Percentiles rank a stretch among this genome's conserved stretches.
Evolutionary conservation across 2,888 invertebrate species (phyloP).

Genomic region (Eupithecia inturbata): DNA sequence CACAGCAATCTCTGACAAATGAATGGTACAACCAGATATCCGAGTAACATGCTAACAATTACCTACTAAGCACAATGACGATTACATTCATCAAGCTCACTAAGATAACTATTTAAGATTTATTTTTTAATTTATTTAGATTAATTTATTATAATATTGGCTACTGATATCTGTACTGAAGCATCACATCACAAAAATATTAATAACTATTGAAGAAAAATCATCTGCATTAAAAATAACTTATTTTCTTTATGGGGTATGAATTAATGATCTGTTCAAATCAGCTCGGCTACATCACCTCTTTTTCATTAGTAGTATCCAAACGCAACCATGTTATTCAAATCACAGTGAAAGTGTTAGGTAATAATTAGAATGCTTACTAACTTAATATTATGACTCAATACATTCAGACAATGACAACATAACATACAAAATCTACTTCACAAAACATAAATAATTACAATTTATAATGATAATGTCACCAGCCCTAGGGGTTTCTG

Average conservation of each 20-base stretch:
- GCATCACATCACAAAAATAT: slow-evolving; percentile 70
- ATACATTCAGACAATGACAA: slow-evolving; percentile 70
- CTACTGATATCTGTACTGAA: slow-evolving; percentile 80
- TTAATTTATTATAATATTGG: slow-evolving; percentile 70
- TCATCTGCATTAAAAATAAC: slow-evolving; percentile 31
- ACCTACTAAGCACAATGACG: slow-evolving; percentile 80
- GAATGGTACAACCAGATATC: slow-evolving; percentile 66
- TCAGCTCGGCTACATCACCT: slow-evolving; percentile 41
- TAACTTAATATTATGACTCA: slow-evolving; percentile 80
- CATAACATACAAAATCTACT: slow-evolving; percentile 68
- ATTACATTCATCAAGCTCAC: slow-evolving; percentile 82
- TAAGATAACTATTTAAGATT: slow-evolving; percentile 76
- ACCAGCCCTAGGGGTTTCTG: slow-evolving; percentile 50
- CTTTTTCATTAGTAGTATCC: slow-evolving; percentile 57
- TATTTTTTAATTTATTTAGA: slow-evolving; percentile 63
- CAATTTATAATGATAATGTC: slow-evolving; percentile 62
- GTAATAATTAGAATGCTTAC: slow-evolving; percentile 73
- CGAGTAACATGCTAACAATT: slow-evolving; percentile 79
- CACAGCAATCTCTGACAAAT: slow-evolving; percentile 47
- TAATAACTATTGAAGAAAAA: slow-evolving; percentile 55
- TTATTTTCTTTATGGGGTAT: slow-evolving; percentile 32
- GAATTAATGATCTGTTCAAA: slow-evolving; percentile 38
- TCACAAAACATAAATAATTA: slow-evolving; percentile 65
- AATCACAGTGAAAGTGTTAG: slow-evolving; percentile 78
- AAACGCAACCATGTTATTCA: slow-evolving; percentile 77